A percentile compares a stretch with the other conserved stretches of the same genome.
phyloP scores from a whole-genome alignment of 2,888 invertebrate species.

The Norana najaformis region DNA sequence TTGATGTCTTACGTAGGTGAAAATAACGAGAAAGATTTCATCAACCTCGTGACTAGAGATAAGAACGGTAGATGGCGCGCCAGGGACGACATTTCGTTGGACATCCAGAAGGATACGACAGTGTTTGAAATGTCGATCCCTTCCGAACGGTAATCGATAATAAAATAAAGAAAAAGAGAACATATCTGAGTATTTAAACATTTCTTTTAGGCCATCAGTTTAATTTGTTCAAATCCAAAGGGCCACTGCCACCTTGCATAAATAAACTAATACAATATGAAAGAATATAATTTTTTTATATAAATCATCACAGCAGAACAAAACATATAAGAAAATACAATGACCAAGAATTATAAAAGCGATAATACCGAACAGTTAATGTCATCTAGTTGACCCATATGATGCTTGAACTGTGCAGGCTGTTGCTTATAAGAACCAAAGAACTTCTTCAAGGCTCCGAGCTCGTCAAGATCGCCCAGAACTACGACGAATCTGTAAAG shows the following conservation, averaged over 20 bases:
- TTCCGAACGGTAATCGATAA: neutral
- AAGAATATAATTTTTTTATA: too few relatives aligned
- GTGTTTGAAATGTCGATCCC: neutral
- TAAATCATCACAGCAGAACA: too few relatives aligned
- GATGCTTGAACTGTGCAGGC: neutral
- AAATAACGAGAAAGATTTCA: slow-evolving; percentile 19
- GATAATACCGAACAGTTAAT: too few relatives aligned
- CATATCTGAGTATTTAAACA: neutral
- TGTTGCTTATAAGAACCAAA: slow-evolving; percentile 26
- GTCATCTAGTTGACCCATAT: too few relatives aligned
- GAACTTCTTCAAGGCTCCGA: neutral
- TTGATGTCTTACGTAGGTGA: neutral
- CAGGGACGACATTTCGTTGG: slow-evolving; percentile 23
- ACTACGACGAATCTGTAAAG: slow-evolving; percentile 17
- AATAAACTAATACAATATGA: neutral
- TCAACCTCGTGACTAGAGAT: slow-evolving; percentile 23
- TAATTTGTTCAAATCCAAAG: neutral
- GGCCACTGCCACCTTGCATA: too few relatives aligned
- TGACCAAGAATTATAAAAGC: too few relatives aligned
- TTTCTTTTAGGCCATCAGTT: neutral
- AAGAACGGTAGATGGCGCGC: slow-evolving; percentile 16
- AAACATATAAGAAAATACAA: too few relatives aligned
- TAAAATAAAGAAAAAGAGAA: neutral
- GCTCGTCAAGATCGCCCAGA: slow-evolving; percentile 21
- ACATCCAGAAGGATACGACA: neutral